Conservation (phyloP, 2,888 invertebrate species). For the Drosophila kokeensis region DNA sequence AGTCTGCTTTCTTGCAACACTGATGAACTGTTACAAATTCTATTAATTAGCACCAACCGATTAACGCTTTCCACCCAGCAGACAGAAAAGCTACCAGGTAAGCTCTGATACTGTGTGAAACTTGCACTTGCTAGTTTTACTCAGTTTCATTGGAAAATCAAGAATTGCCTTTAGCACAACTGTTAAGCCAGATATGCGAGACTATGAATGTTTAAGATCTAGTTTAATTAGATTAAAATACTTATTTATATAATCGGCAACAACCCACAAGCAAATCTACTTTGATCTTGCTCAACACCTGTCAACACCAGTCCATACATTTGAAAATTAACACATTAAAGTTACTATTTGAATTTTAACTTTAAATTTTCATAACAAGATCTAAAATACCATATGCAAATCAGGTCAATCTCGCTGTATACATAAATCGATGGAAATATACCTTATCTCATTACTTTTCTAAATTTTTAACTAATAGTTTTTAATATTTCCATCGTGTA, state of each 20-base stretch:
- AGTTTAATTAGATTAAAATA: background rate
- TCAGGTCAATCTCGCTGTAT: background rate
- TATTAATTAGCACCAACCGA: slow-evolving; percentile 70
- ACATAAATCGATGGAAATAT: background rate
- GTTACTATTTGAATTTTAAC: no score
- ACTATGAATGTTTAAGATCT: background rate
- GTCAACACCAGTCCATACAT: background rate
- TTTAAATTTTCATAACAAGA: no score
- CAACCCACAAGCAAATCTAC: background rate
- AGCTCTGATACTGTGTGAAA: slow-evolving; percentile 62
- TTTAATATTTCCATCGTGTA: background rate
- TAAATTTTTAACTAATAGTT: background rate
- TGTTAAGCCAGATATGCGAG: no score
- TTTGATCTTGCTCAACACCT: background rate
- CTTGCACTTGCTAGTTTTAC: slow-evolving; percentile 71
- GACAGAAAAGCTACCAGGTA: slow-evolving; percentile 25
- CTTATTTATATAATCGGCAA: background rate
- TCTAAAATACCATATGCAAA: background rate
- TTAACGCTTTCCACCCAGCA: slow-evolving; percentile 41
- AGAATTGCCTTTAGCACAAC: slow-evolving; percentile 15
- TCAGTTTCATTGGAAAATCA: slow-evolving; percentile 25
- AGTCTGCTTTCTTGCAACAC: slow-evolving; percentile 23
- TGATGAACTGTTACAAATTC: slow-evolving; percentile 65
- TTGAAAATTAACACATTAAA: no score
- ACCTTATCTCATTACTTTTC: background rate